These are phyloP conservation scores for Nemurella pictetii DNA, from an alignment of 2,888 invertebrate genomes.

Conservation along the genomic window DNA sequence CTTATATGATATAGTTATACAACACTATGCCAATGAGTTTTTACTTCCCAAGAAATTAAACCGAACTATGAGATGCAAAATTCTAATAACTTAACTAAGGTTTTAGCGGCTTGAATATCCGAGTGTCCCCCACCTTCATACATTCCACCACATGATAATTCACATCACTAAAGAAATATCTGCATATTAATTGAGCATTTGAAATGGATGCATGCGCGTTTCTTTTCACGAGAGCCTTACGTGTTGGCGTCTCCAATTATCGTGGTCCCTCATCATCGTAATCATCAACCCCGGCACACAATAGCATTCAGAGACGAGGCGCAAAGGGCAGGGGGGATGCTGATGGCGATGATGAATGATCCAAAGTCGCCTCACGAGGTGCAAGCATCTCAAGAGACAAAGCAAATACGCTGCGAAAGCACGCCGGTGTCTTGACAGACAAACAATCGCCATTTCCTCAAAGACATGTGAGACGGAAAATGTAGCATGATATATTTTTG, in stretches of 20 bases:
- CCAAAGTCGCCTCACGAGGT: background rate
- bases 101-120: background rate
- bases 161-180: constrained; percentile 3
- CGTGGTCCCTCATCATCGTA: background rate
- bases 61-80: background rate
- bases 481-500: background rate
- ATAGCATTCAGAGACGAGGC: background rate
- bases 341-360: constrained; percentile 8
- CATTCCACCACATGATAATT: constrained; percentile 10
- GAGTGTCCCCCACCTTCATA: background rate
- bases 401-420: background rate
- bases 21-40: background rate
- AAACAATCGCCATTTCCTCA: background rate
- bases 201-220: background rate
- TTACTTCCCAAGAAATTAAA: background rate
- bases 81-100: background rate
- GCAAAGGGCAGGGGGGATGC: constrained; percentile 1
- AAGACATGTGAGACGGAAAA: background rate
- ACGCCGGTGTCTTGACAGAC: too few species aligned
- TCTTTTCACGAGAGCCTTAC: background rate
- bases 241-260: constrained; percentile 28
- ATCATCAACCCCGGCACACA: background rate
- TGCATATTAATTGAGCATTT: constrained; percentile 30
- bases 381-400: background rate
- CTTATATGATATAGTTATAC: background rate